A percentile compares a stretch with the other conserved stretches of the same genome.
Conservation (phyloP, 2,797 vertebrate genomes). For the Falco concolor region DNA sequence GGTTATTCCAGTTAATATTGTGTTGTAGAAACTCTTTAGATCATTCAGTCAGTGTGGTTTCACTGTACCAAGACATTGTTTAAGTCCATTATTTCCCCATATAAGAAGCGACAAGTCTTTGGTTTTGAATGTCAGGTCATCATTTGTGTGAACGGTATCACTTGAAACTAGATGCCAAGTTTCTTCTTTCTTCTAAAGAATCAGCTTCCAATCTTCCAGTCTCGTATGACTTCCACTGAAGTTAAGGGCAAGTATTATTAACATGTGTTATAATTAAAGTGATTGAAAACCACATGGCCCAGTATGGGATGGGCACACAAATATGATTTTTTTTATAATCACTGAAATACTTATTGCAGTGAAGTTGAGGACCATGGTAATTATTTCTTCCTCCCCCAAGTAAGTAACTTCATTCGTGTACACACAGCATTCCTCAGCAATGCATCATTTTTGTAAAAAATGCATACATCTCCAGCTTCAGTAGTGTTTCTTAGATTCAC, state of each 20-base stretch:
- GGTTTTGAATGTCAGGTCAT: not conserved
- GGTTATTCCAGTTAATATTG: not conserved
- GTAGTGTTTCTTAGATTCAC: not conserved
- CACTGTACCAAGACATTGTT: not conserved
- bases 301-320: not conserved
- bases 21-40: not conserved
- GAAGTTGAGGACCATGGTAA: not conserved
- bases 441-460: not conserved
- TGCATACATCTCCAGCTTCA: not conserved
- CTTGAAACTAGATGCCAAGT: not conserved
- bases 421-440: fast-evolving
- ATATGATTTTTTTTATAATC: not conserved
- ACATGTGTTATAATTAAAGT: not conserved
- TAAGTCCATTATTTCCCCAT: not conserved
- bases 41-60: not conserved
- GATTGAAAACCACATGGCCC: not conserved
- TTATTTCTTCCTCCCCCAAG: not conserved
- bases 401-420: not conserved
- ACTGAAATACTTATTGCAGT: not conserved
- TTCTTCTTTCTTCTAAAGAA: not conserved
- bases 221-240: not conserved
- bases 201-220: not conserved
- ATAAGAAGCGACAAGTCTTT: not conserved
- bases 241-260: not conserved
- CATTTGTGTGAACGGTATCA: not conserved